A percentile compares a stretch with the other conserved stretches of the same genome.
These are phyloP conservation scores for Actinernus sp. DNA, from an alignment of 92 coral and sea anemone species.

Conservation along the genomic window DNA sequence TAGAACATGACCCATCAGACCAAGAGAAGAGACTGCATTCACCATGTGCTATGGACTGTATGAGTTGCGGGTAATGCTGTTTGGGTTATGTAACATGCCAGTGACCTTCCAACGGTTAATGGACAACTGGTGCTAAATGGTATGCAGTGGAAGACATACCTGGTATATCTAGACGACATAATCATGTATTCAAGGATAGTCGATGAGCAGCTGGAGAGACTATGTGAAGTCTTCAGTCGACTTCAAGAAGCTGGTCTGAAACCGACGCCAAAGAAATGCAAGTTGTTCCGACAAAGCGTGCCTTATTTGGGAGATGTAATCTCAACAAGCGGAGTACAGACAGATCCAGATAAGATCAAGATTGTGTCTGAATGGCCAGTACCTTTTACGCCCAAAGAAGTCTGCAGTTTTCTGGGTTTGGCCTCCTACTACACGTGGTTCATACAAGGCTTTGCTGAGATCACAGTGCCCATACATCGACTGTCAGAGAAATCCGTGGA, in stretches of 20 bases:
- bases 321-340: slow-evolving; percentile 15
- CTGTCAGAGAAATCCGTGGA: slow-evolving; percentile 13
- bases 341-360: slow-evolving; percentile 22
- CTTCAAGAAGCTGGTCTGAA: slow-evolving; percentile 33
- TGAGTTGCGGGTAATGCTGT: slow-evolving; percentile 1
- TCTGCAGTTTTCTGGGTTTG: slow-evolving; percentile 39
- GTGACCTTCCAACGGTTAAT: slow-evolving; percentile 1
- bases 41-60: slow-evolving; percentile 8
- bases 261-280: slow-evolving; percentile 53
- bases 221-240: slow-evolving; percentile 31
- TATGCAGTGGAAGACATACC: slow-evolving; percentile 7
- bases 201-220: slow-evolving; percentile 12
- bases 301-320: slow-evolving; percentile 49
- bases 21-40: slow-evolving; percentile 6
- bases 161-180: slow-evolving; percentile 15
- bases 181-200: slow-evolving; percentile 5
- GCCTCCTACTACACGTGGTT: slow-evolving; percentile 21
- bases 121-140: slow-evolving; percentile 5
- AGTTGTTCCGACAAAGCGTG: slow-evolving; percentile 24
- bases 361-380: slow-evolving; percentile 30
- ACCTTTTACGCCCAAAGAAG: neutral
- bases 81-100: slow-evolving; percentile 6
- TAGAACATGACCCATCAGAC: too few species aligned
- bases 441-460: slow-evolving; percentile 14
- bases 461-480: slow-evolving; percentile 20